A percentile compares a stretch with the other conserved stretches of the same genome.
Evolutionary conservation across 2,113 vertebrate genomes (phyloP).

Genomic region (Serilophus lunatus): DNA sequence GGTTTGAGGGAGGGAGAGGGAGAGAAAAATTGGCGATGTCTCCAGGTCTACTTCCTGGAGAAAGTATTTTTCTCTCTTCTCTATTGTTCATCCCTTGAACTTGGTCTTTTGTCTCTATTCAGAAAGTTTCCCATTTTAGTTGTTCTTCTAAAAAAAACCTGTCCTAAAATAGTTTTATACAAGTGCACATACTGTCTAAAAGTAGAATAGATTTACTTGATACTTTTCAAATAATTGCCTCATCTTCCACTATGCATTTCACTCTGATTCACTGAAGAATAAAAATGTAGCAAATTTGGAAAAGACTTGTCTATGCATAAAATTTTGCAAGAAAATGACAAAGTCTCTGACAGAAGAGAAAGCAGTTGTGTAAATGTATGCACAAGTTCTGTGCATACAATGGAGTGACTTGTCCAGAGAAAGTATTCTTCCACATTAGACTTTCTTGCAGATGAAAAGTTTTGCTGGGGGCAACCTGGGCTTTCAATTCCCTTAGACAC

Average conservation of each 20-base stretch:
- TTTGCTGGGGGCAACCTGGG: not conserved
- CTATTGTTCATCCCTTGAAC: not conserved
- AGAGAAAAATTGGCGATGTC: not conserved
- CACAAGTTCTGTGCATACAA: not conserved
- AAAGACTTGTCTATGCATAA: not conserved
- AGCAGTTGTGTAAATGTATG: accelerated
- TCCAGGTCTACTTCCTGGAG: not conserved
- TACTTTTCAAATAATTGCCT: not conserved
- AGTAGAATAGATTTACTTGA: not conserved
- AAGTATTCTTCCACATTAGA: not conserved
- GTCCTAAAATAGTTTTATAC: not conserved
- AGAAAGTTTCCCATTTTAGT: not conserved
- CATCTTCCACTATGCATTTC: not conserved
- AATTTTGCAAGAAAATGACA: not conserved
- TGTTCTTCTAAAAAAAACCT: not conserved
- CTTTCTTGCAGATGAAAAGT: not conserved
- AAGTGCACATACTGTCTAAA: not conserved
- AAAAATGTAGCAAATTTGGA: not conserved
- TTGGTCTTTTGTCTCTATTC: not conserved
- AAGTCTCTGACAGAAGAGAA: not conserved
- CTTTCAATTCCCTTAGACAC: not conserved
- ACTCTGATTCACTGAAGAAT: not conserved
- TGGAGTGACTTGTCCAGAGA: not conserved
- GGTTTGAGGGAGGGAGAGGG: not conserved
- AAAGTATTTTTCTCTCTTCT: not conserved